These are phyloP conservation scores for Nesometra sesokonis DNA, from an alignment of 35 echinoderm and acorn worm species.

Conservation along the genomic window DNA sequence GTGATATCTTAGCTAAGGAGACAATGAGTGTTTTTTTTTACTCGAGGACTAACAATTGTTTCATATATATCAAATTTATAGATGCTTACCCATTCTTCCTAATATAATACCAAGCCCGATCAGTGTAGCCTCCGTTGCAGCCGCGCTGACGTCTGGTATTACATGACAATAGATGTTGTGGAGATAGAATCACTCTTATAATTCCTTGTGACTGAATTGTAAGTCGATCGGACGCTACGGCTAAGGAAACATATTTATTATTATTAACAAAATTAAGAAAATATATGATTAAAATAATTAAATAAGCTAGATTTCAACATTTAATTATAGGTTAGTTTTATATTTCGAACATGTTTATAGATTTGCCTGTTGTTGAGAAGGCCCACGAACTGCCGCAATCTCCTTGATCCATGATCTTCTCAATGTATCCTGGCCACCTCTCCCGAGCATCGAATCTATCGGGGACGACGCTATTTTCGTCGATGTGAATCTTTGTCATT, in stretches of 20 bases:
- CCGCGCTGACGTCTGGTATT: conserved; percentile 67
- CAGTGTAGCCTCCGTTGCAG: conserved; percentile 77
- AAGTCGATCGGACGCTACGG: conserved; percentile 77
- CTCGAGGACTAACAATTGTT: too few relatives aligned
- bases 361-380: conserved; percentile 55
- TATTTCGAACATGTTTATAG: too few relatives aligned
- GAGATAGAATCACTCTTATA: conserved; percentile 40
- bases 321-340: too few relatives aligned
- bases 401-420: conserved; percentile 76
- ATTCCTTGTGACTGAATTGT: conserved; percentile 72
- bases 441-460: conserved; percentile 66
- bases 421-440: conserved; percentile 62
- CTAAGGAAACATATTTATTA: conserved; percentile 17
- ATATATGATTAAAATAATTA: too few relatives aligned
- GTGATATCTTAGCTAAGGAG: too few relatives aligned
- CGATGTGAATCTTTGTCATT: conserved; percentile 66
- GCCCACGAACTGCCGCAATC: conserved; percentile 94
- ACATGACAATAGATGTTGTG: conserved; percentile 88
- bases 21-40: too few relatives aligned
- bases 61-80: too few relatives aligned
- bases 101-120: conserved; percentile 79
- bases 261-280: too few relatives aligned
- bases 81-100: conserved; percentile 69
- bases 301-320: too few relatives aligned
- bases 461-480: conserved; percentile 13